Base-by-base conservation (phyloP, 2,888 invertebrate species). In the Drosophila neotestacea region DNA sequence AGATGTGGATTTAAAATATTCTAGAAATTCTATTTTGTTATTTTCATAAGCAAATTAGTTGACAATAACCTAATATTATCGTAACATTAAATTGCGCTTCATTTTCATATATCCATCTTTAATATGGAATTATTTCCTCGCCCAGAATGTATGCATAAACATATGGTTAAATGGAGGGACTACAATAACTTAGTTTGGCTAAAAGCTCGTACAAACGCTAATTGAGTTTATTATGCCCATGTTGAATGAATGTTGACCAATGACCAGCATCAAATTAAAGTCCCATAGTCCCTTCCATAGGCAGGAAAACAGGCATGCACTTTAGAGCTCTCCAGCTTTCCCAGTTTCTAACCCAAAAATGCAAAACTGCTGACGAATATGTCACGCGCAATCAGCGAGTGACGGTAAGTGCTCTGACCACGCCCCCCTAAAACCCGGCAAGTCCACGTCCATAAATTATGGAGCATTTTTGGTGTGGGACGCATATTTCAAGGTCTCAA, bases 341-440 rank as follows among this genome's bases (percentile, higher is more conserved):
- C 32, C 52, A 67, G 65, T 70, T 74, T 62, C 47, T 39, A 32
- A 56, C 63, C 70, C 39, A 64, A 64, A 71, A 85, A 79, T 79
- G 60, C 79, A 79, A 77, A 84, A 81, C 67, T 81, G 84, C 77
- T 81, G 84, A 84, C 81, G 79, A 86, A 81, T 68, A 70, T 84
- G 79, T 81, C 84, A 77, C 81, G 71, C 79, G 72, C 86, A 85
- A 85, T 81, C 86, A 83, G 60, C 62, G 64, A 63, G 44, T 68
- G 54, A 51, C 54, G 69, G 72, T 79, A 83, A 79, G 83, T 85
- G 83, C 74, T 71, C 48, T 55, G 44, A 64, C 77, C 85, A 75
- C 70, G 73, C 76, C 10, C 10, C 32, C 30, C 32, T 46, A 27
- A 34, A n/a, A 13, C 13, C 7, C 47, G 30, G 1, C 28, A 46